A percentile compares a stretch with the other conserved stretches of the same genome.
Evolutionary conservation across 23 tunicate species (phyloP).

Genomic region (Botrylloides violaceus): DNA sequence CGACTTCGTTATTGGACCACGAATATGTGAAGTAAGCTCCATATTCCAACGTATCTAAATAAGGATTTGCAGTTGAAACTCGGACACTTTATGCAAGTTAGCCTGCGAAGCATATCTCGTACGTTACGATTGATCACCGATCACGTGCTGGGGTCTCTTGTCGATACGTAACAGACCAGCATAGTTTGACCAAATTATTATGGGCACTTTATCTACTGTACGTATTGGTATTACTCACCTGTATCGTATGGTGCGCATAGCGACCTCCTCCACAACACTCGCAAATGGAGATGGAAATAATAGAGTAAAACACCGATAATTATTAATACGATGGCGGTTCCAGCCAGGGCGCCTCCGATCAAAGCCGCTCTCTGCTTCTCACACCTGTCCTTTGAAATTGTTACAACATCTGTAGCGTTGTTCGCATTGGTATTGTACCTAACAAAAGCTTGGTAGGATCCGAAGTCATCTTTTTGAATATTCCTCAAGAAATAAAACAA

Average conservation of each 20-base stretch:
- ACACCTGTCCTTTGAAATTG: neutral
- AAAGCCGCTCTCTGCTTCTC: neutral
- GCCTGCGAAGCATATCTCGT: too few species aligned
- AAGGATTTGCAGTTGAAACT: too few species aligned
- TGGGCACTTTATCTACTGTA: too few species aligned
- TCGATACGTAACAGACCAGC: too few species aligned
- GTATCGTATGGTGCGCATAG: neutral
- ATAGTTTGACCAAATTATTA: too few species aligned
- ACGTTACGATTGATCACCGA: too few species aligned
- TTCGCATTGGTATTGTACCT: neutral
- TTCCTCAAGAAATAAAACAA: too few species aligned
- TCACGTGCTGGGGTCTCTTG: too few species aligned
- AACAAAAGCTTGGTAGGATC: neutral
- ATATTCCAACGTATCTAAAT: too few species aligned
- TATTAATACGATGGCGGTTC: neutral
- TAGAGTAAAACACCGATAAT: neutral
- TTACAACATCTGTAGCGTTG: neutral
- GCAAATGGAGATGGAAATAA: neutral
- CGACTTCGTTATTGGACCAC: neutral
- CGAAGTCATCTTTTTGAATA: neutral
- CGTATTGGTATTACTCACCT: too few species aligned
- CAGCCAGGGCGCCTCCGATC: neutral
- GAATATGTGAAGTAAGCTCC: neutral
- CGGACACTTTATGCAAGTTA: too few species aligned
- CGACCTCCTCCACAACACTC: neutral